Base-by-base conservation (phyloP, 2,113 vertebrate genomes). In the Willisornis vidua region DNA sequence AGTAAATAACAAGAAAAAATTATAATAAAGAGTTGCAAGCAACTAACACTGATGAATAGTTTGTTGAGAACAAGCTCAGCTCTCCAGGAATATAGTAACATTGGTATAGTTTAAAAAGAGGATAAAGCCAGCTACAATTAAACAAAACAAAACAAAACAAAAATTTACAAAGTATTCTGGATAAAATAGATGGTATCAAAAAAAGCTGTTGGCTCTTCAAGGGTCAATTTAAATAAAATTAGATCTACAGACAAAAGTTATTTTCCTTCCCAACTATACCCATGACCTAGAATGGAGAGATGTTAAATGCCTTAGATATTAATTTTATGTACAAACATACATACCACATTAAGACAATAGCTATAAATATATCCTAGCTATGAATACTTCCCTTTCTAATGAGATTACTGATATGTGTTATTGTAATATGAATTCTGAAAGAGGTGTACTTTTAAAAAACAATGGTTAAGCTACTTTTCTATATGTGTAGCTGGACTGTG, bases 21-120 rank as follows among this genome's bases (percentile, higher is more conserved):
- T 94, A 67, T 51, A 91, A 78, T 80, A 62, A n/a, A 88, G 26
- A 93, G 39, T 75, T 87, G 62, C n/a, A 94, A 78, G 35, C 66
- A 85, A n/a, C 57, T 66, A 76, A 52, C 19, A 46, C 3, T 73
- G 28, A 31, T 88, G 51, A 66, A 72, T 51, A 31, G 14, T 20
- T 74, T 77, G 12, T 8, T 33, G 43, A 89, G n/a, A 81, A 20
- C 66, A 73, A 48, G 7, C 39, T 77, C 68, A 26, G 3, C 28
- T 90, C 49, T 19, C 39, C 46, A 61, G 19, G 26, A 85, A 83
- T 48, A 35, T 7, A 81, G 19, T 18, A 68, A 17, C 4, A 3
- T 14, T 70, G 59, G 22, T 43, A 70, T 29, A 72, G 6, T 54
- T 77, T 48, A 62, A 85, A 54, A 90, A 9, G 10, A 80, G 5